Percentiles rank a stretch among this genome's conserved stretches.
Evolutionary conservation across 2,888 invertebrate genomes (phyloP).

Genomic region (Zygogramma bicolorata): DNA sequence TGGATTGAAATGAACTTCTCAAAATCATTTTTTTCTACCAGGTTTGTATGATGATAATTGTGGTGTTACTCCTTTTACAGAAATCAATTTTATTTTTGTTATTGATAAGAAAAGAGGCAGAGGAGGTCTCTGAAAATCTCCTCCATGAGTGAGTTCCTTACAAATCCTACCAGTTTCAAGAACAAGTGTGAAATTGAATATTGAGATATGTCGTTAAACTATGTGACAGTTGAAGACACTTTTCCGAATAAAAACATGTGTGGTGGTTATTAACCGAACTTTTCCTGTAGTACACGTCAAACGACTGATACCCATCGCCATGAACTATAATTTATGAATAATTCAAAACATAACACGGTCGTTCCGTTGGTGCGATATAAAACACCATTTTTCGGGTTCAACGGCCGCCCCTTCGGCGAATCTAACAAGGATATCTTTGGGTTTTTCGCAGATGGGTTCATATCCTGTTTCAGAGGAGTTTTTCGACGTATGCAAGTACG

Average conservation of each 20-base stretch:
- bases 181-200: no score
- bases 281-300: not conserved
- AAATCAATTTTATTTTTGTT: no score
- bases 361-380: not conserved
- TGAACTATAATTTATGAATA: slow-evolving; percentile 10
- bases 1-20: no score
- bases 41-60: no score
- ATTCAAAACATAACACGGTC: not conserved
- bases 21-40: no score
- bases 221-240: not conserved
- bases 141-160: no score
- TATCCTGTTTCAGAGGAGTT: slow-evolving; percentile 3
- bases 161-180: no score
- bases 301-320: not conserved
- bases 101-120: no score
- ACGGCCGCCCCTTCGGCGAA: not conserved
- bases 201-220: not conserved
- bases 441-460: slow-evolving; percentile 6
- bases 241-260: not conserved
- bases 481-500: slow-evolving; percentile 1
- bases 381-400: slow-evolving; percentile 8
- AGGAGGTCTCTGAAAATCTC: no score
- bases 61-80: no score
- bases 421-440: slow-evolving; percentile 12
- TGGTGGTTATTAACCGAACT: not conserved